These are phyloP conservation scores for Taphrorychus bicolor DNA, from an alignment of 2,888 invertebrate species.

Conservation along the genomic window DNA sequence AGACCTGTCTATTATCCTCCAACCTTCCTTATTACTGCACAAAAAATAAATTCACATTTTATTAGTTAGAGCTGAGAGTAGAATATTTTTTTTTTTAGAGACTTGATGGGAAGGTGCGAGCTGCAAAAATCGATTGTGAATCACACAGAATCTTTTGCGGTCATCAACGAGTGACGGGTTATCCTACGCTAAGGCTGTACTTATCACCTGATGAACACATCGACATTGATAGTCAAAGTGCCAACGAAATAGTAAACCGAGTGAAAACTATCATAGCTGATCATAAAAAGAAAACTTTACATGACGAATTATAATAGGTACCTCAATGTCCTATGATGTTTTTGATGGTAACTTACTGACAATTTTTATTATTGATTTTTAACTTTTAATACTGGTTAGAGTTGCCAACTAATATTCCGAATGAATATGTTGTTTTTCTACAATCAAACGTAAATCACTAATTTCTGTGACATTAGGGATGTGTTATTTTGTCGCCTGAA, in stretches of 20 bases:
- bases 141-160: slow-evolving; percentile 63
- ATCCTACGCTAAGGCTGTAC: slow-evolving; percentile 68
- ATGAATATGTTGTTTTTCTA: too few species aligned
- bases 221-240: slow-evolving; percentile 48
- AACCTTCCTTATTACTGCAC: too few species aligned
- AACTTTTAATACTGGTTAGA: too few species aligned
- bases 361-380: background rate
- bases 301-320: slow-evolving; percentile 48
- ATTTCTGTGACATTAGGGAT: too few species aligned
- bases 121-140: slow-evolving; percentile 74
- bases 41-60: background rate
- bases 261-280: slow-evolving; percentile 44
- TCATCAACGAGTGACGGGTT: slow-evolving; percentile 63
- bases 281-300: slow-evolving; percentile 32
- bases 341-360: background rate
- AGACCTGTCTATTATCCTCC: too few species aligned
- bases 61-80: too few species aligned
- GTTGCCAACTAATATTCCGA: too few species aligned
- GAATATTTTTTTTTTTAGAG: slow-evolving; percentile 52
- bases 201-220: slow-evolving; percentile 50
- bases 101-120: slow-evolving; percentile 64
- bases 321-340: too few species aligned
- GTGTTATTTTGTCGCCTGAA: too few species aligned
- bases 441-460: too few species aligned
- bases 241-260: slow-evolving; percentile 42